A percentile compares a stretch with the other conserved stretches of the same genome.
These are phyloP conservation scores for Porphyrio hochstetteri DNA, from an alignment of 2,113 vertebrate genomes.

Conservation along the genomic window DNA sequence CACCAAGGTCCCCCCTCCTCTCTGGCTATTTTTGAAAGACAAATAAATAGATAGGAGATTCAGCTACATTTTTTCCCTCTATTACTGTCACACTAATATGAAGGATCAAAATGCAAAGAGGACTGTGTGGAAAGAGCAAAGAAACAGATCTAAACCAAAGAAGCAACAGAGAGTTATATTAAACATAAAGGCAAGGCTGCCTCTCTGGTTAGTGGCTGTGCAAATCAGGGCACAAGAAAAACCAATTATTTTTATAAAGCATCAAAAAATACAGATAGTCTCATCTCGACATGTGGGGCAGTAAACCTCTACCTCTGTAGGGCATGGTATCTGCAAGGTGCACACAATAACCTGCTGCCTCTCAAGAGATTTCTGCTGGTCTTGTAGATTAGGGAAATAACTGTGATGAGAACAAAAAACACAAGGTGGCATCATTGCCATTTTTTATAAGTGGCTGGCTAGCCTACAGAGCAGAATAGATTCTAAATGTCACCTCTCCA, in stretches of 20 bases:
- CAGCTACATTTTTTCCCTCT: neutral
- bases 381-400: neutral
- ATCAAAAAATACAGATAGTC: neutral
- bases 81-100: neutral
- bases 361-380: neutral
- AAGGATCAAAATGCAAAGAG: neutral
- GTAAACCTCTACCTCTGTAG: neutral
- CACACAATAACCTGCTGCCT: neutral
- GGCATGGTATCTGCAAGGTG: neutral
- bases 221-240: neutral
- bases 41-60: neutral
- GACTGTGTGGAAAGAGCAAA: neutral
- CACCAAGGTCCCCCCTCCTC: neutral
- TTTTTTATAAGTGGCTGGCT: neutral
- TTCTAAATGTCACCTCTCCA: neutral
- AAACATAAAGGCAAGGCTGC: neutral
- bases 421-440: slow-evolving; percentile 46
- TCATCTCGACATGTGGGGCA: neutral
- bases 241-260: neutral
- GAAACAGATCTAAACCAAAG: neutral
- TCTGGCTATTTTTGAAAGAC: neutral
- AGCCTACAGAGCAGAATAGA: fast-evolving
- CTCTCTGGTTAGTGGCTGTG: neutral
- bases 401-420: neutral
- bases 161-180: neutral